Percentiles rank a stretch among this genome's conserved stretches.
These are phyloP conservation scores for Pocillopora grandis DNA, from an alignment of 92 coral and sea anemone species.

Conservation along the genomic window DNA sequence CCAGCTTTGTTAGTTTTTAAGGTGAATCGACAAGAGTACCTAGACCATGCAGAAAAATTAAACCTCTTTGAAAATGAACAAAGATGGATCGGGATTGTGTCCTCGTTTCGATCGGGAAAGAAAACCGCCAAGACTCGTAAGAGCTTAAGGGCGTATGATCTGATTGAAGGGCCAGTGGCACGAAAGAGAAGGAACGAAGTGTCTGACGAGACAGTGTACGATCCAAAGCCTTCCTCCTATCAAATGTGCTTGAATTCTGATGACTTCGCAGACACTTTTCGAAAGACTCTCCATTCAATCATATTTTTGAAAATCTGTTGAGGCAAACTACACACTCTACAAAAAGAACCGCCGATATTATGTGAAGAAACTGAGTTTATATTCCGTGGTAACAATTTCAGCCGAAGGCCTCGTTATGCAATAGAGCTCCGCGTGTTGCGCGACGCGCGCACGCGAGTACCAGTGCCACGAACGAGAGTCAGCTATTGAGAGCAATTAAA, in stretches of 20 bases:
- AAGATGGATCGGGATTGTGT: conserved; percentile 56
- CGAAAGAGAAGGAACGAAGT: not conserved
- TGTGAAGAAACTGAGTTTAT: too few relatives aligned
- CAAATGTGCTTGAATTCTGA: conserved; percentile 65
- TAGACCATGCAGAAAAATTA: conserved; percentile 16
- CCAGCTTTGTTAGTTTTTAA: conserved; percentile 55
- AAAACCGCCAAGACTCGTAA: conserved; percentile 48
- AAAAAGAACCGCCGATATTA: too few relatives aligned
- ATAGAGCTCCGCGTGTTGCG: too few relatives aligned
- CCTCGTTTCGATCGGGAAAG: conserved; percentile 53
- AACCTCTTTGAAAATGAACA: conserved; percentile 29
- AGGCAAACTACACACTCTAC: not conserved
- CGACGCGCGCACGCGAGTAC: too few relatives aligned
- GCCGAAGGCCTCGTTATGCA: too few relatives aligned
- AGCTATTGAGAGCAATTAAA: too few relatives aligned
- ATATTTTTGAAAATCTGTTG: not conserved
- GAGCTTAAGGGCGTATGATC: conserved; percentile 34
- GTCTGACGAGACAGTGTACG: conserved; percentile 15
- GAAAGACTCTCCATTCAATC: conserved; percentile 25
- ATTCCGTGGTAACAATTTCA: too few relatives aligned
- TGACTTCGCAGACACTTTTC: conserved; percentile 50
- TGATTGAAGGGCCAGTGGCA: conserved; percentile 64
- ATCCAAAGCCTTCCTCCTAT: conserved; percentile 38
- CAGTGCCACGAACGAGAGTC: too few relatives aligned
- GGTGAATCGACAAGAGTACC: conserved; percentile 11